Conservation (phyloP, 1,140 invertebrate genomes). For the Drosophila parabipectinata region DNA sequence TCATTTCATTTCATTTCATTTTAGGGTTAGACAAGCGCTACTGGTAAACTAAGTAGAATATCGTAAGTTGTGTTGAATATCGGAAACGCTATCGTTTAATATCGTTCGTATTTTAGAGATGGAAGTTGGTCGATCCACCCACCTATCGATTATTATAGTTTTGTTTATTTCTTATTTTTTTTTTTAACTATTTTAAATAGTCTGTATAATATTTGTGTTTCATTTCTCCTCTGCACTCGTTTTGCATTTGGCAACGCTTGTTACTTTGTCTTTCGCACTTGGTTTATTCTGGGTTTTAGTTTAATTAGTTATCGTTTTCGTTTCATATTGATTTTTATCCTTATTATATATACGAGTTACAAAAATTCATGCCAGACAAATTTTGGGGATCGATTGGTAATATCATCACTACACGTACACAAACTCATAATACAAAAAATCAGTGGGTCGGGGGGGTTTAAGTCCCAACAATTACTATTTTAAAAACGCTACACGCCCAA, state of each 20-base stretch:
- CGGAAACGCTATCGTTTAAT: slow-evolving; percentile 29
- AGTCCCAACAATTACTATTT: slow-evolving; percentile 2
- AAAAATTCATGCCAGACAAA: slow-evolving; percentile 59
- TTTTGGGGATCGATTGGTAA: neutral
- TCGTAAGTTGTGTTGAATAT: slow-evolving; percentile 56
- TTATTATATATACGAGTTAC: slow-evolving; percentile 52
- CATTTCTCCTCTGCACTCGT: slow-evolving; percentile 9
- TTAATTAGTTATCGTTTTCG: slow-evolving; percentile 12
- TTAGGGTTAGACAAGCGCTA: slow-evolving; percentile 15
- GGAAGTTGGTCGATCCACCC: neutral
- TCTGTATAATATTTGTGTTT: slow-evolving; percentile 27
- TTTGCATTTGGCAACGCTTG: slow-evolving; percentile 73
- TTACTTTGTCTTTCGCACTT: slow-evolving; percentile 73
- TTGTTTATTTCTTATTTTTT: slow-evolving; percentile 32
- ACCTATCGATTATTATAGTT: neutral
- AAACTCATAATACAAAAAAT: slow-evolving; percentile 15
- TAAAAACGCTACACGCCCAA: slow-evolving; percentile 15
- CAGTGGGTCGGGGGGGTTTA: slow-evolving; percentile 13
- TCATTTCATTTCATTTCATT: neutral
- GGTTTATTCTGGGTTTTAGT: slow-evolving; percentile 35
- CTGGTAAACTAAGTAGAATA: slow-evolving; percentile 36
- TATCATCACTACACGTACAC: slow-evolving; percentile 12
- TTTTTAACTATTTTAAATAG: slow-evolving; percentile 50
- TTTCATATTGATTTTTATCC: slow-evolving; percentile 46
- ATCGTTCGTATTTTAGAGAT: slow-evolving; percentile 27